Evolutionary conservation across 2,888 invertebrate genomes (phyloP).

Genomic region (Seira ritae): DNA sequence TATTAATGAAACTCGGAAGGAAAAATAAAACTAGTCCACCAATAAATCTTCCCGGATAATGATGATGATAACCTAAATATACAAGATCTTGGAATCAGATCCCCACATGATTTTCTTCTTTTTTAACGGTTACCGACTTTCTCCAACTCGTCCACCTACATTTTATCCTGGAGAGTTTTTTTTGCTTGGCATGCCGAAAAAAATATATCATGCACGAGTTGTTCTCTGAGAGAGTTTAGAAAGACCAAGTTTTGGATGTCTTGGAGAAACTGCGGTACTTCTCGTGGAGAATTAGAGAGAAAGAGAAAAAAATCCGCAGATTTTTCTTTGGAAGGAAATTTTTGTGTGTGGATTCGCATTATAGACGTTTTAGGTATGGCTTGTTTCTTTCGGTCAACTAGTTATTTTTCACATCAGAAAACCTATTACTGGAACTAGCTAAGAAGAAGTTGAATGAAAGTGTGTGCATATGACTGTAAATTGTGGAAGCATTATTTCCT

Average conservation of each 20-base stretch:
- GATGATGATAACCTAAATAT: slow-evolving; percentile 16
- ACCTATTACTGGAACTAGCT: not conserved
- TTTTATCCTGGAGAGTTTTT: not conserved
- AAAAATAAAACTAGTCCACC: slow-evolving; percentile 16
- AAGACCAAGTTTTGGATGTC: slow-evolving; percentile 11
- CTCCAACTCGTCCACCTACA: slow-evolving; percentile 4
- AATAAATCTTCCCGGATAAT: slow-evolving; percentile 15
- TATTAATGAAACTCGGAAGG: slow-evolving; percentile 13
- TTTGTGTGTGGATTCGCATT: not conserved
- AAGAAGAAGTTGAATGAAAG: not conserved
- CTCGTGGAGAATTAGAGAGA: not conserved
- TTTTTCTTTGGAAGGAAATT: not conserved
- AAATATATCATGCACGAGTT: slow-evolving; percentile 14
- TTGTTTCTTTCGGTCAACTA: not conserved
- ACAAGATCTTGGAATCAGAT: slow-evolving; percentile 9
- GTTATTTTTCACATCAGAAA: slow-evolving; percentile 11
- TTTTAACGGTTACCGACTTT: slow-evolving; percentile 12
- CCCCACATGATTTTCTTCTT: slow-evolving; percentile 11
- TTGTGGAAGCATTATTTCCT: not conserved
- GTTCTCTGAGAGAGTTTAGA: slow-evolving; percentile 3
- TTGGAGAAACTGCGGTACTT: slow-evolving; percentile 1
- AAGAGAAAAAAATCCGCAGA: not conserved
- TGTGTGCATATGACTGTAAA: slow-evolving; percentile 2
- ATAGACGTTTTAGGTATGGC: slow-evolving; percentile 1
- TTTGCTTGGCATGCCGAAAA: not conserved